Evolutionary conservation across 2,113 vertebrate genomes (phyloP).

Genomic region (Forbesichthys papilliferus): DNA sequence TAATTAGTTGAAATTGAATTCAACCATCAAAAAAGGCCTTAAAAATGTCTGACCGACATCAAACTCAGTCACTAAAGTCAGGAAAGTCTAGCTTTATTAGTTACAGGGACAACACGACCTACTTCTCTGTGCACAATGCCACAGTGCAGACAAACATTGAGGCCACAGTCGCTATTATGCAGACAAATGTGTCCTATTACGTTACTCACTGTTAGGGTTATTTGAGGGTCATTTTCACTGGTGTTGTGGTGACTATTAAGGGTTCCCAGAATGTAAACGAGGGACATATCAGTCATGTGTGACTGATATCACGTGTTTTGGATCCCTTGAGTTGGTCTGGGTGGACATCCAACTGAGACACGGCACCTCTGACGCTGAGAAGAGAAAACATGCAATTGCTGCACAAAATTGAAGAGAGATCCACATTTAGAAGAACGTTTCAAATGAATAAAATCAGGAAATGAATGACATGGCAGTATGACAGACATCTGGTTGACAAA

Average conservation of each 20-base stretch:
- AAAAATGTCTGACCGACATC: too few species aligned
- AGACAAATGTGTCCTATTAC: background rate
- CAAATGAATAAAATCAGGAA: too few species aligned
- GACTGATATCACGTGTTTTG: constrained; percentile 18
- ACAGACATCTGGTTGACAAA: too few species aligned
- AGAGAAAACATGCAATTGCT: background rate
- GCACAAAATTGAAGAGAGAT: too few species aligned
- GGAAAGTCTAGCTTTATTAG: constrained; percentile 63
- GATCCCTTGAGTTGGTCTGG: constrained; percentile 17
- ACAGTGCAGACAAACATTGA: constrained; percentile 34
- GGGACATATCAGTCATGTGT: background rate
- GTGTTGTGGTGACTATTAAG: background rate
- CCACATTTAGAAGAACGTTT: too few species aligned
- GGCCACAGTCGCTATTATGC: constrained; percentile 8
- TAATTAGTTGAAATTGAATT: too few species aligned
- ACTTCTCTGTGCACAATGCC: constrained; percentile 54
- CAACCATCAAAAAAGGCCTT: too few species aligned
- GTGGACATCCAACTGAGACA: constrained; percentile 5
- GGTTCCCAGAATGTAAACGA: constrained; percentile 5
- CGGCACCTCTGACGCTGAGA: constrained; percentile 17
- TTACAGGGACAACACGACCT: constrained; percentile 61
- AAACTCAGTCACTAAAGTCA: constrained; percentile 16
- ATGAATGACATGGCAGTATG: too few species aligned
- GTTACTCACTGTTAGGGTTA: too few species aligned
- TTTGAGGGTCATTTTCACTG: too few species aligned